Conservation (phyloP, 2,113 vertebrate species). For the Chaetorhynchus papuensis region DNA sequence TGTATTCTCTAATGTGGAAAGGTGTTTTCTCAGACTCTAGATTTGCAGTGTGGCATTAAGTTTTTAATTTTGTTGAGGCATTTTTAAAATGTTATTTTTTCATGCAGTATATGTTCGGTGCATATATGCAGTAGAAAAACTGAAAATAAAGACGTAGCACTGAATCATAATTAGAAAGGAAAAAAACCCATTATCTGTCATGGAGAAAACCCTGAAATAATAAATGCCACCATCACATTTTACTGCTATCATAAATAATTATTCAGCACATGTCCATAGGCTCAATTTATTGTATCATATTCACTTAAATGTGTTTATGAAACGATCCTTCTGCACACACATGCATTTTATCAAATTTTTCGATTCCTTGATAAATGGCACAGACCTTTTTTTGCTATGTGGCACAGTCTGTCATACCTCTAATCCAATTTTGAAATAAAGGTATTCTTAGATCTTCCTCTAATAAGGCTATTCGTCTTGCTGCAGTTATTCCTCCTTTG, state of each 20-base stretch:
- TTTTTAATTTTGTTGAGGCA: not conserved
- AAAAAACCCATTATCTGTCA: not conserved
- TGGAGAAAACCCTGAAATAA: constrained; percentile 16
- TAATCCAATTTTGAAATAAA: constrained; percentile 49
- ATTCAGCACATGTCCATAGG: constrained; percentile 37
- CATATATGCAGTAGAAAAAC: not conserved
- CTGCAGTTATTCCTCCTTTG: not conserved
- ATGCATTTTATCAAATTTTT: constrained; percentile 35
- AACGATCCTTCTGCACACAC: not conserved
- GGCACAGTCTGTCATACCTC: not conserved
- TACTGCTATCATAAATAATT: constrained; percentile 45
- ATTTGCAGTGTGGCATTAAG: not conserved
- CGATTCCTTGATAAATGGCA: constrained; percentile 32
- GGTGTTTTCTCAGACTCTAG: not conserved
- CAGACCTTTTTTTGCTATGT: not conserved
- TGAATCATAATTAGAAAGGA: not conserved
- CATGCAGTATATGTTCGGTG: not conserved
- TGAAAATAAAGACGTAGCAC: not conserved
- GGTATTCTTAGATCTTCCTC: constrained; percentile 11
- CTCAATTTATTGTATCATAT: constrained; percentile 55
- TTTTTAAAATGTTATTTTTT: not conserved
- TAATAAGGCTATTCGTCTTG: constrained; percentile 13
- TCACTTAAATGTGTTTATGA: constrained; percentile 54
- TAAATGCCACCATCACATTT: constrained; percentile 26
- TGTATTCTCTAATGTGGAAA: not conserved